Percentiles rank a stretch among this genome's conserved stretches.
Evolutionary conservation across 92 coral and sea anemone genomes (phyloP).

Genomic region (Plumapathes pennacea): DNA sequence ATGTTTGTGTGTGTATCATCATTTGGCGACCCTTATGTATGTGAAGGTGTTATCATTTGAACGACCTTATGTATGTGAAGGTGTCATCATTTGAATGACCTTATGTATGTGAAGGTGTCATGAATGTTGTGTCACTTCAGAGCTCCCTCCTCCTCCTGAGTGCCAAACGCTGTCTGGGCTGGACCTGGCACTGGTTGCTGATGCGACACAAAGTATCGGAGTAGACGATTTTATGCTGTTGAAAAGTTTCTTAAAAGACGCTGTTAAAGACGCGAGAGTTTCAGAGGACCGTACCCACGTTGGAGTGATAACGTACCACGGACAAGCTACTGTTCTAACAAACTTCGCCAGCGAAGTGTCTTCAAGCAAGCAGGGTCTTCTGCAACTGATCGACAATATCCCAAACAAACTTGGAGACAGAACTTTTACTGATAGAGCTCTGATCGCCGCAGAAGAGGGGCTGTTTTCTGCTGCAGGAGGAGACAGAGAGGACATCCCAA

Average conservation of each 20-base stretch:
- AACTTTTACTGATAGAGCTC: conserved; percentile 16
- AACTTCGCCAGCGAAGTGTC: neutral
- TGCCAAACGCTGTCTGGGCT: conserved; percentile 3
- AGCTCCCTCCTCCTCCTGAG: too few relatives aligned
- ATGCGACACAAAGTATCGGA: conserved; percentile 10
- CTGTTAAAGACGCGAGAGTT: conserved; percentile 2
- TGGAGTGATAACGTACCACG: conserved; percentile 1
- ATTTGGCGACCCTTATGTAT: too few relatives aligned
- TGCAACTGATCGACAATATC: neutral
- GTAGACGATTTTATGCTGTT: neutral
- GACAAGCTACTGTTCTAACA: neutral
- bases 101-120: too few relatives aligned
- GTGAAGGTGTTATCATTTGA: too few relatives aligned
- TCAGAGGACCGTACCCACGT: conserved; percentile 2
- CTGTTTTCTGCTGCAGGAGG: conserved; percentile 19
- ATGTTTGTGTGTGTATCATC: too few relatives aligned
- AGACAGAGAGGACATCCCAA: conserved; percentile 14
- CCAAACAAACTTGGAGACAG: neutral
- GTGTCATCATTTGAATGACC: too few relatives aligned
- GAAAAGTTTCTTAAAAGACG: conserved; percentile 9
- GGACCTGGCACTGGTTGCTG: conserved; percentile 13
- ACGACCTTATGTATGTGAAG: too few relatives aligned
- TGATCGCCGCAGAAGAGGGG: conserved; percentile 6
- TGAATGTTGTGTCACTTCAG: too few relatives aligned
- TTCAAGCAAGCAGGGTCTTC: conserved; percentile 1